Percentiles rank a stretch among this genome's conserved stretches.
phyloP scores from a whole-genome alignment of 2,797 vertebrate species.

The Monodelphis domestica region DNA sequence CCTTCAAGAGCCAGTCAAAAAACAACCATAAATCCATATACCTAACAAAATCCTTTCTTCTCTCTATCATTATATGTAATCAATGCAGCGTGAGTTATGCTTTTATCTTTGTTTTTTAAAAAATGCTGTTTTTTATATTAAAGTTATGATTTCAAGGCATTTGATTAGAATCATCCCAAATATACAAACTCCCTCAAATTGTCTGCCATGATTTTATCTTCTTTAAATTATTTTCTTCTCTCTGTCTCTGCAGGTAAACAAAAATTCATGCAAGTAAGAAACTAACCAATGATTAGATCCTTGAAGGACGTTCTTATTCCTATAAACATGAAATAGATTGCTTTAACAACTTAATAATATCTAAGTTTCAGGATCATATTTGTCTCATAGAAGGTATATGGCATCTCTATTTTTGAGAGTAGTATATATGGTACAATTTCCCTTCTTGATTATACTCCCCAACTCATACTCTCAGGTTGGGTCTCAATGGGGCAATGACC shows the following conservation, averaged over 20 bases:
- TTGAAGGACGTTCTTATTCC: neutral
- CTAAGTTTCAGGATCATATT: neutral
- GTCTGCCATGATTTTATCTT: neutral
- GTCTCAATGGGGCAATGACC: neutral
- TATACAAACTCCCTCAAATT: neutral
- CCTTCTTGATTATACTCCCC: neutral
- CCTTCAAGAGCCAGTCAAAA: neutral
- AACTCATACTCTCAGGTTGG: neutral
- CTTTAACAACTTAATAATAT: neutral
- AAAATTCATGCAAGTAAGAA: slow-evolving; percentile 53
- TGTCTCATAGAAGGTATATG: neutral
- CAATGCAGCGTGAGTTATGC: neutral
- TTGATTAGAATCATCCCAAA: slow-evolving; percentile 11
- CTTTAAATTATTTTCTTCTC: neutral
- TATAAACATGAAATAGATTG: neutral
- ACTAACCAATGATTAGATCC: neutral
- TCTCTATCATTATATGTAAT: neutral
- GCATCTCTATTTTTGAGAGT: neutral
- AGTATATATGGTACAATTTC: neutral
- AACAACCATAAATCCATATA: slow-evolving; percentile 10
- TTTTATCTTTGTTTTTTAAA: slow-evolving; percentile 31
- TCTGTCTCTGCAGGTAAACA: slow-evolving; percentile 17
- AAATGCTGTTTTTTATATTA: slow-evolving; percentile 19
- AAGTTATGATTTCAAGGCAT: slow-evolving; percentile 1
- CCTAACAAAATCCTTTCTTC: neutral